Base-by-base conservation (phyloP, 2,888 invertebrate genomes). In the Pachydiplax longipennis region DNA sequence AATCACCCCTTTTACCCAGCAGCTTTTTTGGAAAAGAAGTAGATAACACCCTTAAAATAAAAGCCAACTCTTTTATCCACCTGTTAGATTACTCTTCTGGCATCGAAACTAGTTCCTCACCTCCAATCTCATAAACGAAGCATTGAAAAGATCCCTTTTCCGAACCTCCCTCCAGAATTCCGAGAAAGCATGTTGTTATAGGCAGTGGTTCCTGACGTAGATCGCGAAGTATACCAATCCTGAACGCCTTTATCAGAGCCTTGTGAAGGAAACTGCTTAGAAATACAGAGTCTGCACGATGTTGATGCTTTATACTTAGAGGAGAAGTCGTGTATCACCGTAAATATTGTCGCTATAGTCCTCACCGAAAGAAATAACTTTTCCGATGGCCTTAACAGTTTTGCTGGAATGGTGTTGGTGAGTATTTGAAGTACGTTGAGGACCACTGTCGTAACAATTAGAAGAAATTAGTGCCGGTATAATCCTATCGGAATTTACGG, bases 31-130 rank as follows among this genome's bases (percentile, higher is more conserved):
- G 61, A 37, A 87, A 87, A 87, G 61, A 65, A 58, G 87, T 87
- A 87, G 87, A 82, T 40, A 87, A 87, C 87, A 58, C 87, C 53
- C 53, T 53, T 53, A 53, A 53, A 61, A 61, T 87, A 61, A 87
- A 61, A 87, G 87, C 58, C 61, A 87, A 61, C 18, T 61, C 58
- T 40, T 8, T 58, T 87, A 37, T 61, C 87, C 87, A 61, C 87
- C 87, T 87, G 83, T 83, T 87, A 87, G 87, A 61, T 87, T 87
- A 44, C 48, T 61, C 61, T 65, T 65, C 58, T 87, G 87, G 61
- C 87, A 87, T 87, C 87, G 37, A 61, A n/a, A 40, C 37, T 87
- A 87, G 87, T 61, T 87, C 87, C 61, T 87, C 87, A 87, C 87
- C 87, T 65, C 61, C 61, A 87, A 53, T 87, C 37, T 87, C 87